phyloP scores from a whole-genome alignment of 2,888 invertebrate genomes.

The Tanytarsus gracilentus region DNA sequence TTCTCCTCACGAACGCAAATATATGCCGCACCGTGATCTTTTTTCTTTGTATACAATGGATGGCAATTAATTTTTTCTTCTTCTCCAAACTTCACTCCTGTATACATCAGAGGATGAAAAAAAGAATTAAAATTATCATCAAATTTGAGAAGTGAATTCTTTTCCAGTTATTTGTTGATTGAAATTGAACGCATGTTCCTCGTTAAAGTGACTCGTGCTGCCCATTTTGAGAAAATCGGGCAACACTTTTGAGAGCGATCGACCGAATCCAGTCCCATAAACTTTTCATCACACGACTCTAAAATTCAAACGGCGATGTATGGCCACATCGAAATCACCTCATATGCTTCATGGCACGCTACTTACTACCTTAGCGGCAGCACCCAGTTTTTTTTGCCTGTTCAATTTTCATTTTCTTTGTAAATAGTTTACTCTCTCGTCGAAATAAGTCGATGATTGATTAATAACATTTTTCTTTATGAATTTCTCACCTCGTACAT shows the following conservation, averaged over 20 bases:
- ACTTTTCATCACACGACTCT: conserved; percentile 22
- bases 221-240: not conserved
- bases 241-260: not conserved
- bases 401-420: not conserved
- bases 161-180: conserved; percentile 25
- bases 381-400: not conserved
- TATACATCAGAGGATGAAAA: conserved; percentile 8
- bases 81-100: not conserved
- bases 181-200: conserved; percentile 21
- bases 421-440: conserved; percentile 11
- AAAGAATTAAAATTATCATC: conserved; percentile 14
- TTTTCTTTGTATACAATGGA: conserved; percentile 19
- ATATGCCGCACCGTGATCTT: not conserved
- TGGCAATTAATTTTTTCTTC: conserved; percentile 20
- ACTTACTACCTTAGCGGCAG: not conserved
- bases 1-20: not conserved
- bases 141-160: conserved; percentile 12
- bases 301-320: not conserved
- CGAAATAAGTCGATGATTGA: conserved; percentile 19
- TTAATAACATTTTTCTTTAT: conserved; percentile 18
- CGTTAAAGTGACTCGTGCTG: not conserved
- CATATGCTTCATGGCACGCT: not conserved
- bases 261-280: conserved; percentile 9
- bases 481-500: conserved; percentile 5
- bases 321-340: conserved; percentile 9